phyloP scores from a whole-genome alignment of 2,888 invertebrate genomes.

The Diaperis boleti region DNA sequence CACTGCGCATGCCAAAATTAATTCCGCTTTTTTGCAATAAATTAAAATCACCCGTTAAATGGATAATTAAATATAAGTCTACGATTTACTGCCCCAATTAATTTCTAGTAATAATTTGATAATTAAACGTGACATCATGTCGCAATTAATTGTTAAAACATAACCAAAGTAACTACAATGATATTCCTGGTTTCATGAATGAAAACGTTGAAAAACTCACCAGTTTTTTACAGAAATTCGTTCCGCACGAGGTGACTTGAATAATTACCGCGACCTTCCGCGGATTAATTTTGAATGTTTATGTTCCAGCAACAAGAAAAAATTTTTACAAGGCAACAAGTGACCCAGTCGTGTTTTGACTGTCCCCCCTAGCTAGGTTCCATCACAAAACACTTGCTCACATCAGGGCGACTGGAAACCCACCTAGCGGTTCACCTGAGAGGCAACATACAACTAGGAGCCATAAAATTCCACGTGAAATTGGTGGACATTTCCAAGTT shows the following conservation, averaged over 20 bases:
- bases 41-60: no score
- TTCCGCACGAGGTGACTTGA: background rate
- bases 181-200: constrained; percentile 9
- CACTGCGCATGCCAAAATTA: no score
- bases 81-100: no score
- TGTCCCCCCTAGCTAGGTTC: no score
- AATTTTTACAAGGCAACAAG: constrained; percentile 30
- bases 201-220: constrained; percentile 18
- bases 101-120: no score
- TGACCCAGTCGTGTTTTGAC: background rate
- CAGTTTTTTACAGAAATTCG: constrained; percentile 8
- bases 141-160: no score
- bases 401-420: background rate
- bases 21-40: no score
- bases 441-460: background rate
- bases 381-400: background rate
- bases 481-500: no score
- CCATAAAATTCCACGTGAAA: constrained; percentile 1
- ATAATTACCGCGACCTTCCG: constrained; percentile 18
- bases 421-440: constrained; percentile 25
- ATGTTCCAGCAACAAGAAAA: constrained; percentile 22
- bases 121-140: no score
- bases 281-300: constrained; percentile 31
- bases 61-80: no score
- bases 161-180: no score